Base-by-base conservation (phyloP, 2,113 vertebrate genomes). In the Cynocephalus volans region DNA sequence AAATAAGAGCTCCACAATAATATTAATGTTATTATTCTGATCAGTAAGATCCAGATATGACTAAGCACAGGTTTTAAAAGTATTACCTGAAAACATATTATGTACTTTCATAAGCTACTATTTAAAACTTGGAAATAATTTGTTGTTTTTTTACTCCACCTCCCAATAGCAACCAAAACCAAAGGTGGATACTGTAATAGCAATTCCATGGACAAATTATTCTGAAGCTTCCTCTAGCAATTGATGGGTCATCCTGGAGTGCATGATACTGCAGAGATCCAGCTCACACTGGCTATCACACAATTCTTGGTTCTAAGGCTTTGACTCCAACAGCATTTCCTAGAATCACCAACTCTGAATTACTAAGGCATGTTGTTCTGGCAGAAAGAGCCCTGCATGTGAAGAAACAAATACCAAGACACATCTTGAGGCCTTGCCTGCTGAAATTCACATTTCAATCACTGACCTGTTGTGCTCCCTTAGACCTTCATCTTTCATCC, bases 331-430 rank as follows among this genome's bases (percentile, higher is more conserved):
- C 31, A 75, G 60, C 56, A 65, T 54, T 96, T 97, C 95, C 94
- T 89, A 96, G 67, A 98, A 93, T 64, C 93, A 88, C 72, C 41
- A 81, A 48, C 23, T 65, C 36, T 10, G 48, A 85, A 94, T 6
- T 77, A 83, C 81, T 75, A 88, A 75, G 79, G 90, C 8, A 2
- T 17, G 81, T 24, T 69, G 67, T 80, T 65, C 62, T 52, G 88
- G 81, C 79, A 93, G 62, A 92, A 85, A 96, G 90, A 90, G 36
- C 64, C 28, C 83, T 65, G 58, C 56, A 28, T 15, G 41, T 56
- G 48, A 62, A 81, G 81, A 90, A 91, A 83, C 36, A 75, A 93
- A 77, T 52, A 58, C 64, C 48, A 89, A 93, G 91, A n/a, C 56
- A 48, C 95, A 62, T 21, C 88, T 33, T 13, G n/a, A 28, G 41